Evolutionary conservation across 2,888 invertebrate genomes (phyloP).

Genomic region (Euplexia lucipara): DNA sequence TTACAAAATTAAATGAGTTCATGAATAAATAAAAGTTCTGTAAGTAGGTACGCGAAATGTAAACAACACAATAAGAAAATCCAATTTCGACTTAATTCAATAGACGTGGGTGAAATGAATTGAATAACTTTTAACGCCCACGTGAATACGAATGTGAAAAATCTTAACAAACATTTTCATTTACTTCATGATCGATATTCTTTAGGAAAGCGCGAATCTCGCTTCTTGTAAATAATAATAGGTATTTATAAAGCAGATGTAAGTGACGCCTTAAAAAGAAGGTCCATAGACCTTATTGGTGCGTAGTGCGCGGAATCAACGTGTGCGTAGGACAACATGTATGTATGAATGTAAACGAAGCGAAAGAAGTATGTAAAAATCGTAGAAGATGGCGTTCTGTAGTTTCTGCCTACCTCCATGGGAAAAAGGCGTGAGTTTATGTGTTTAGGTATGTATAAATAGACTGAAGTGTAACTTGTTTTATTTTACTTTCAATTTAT

Average conservation of each 20-base stretch:
- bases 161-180: conserved; percentile 28
- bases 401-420: too few relatives aligned
- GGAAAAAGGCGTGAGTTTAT: too few relatives aligned
- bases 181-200: conserved; percentile 32
- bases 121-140: conserved; percentile 24
- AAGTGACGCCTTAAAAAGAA: too few relatives aligned
- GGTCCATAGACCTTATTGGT: too few relatives aligned
- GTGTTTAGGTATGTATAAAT: too few relatives aligned
- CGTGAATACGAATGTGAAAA: conserved; percentile 19
- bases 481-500: conserved; percentile 49
- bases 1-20: background rate
- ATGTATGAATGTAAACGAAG: too few relatives aligned
- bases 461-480: conserved; percentile 24
- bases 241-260: too few relatives aligned
- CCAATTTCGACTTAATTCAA: conserved; percentile 21
- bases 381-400: too few relatives aligned
- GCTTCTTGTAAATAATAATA: too few relatives aligned
- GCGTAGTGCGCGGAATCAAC: too few relatives aligned
- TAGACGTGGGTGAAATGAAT: conserved; percentile 32
- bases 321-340: too few relatives aligned
- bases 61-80: conserved; percentile 29
- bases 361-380: too few relatives aligned
- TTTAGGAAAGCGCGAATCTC: conserved; percentile 16
- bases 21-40: background rate
- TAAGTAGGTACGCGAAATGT: conserved; percentile 16